Conservation (phyloP, 2,113 vertebrate genomes). For the Grallaria varia region DNA sequence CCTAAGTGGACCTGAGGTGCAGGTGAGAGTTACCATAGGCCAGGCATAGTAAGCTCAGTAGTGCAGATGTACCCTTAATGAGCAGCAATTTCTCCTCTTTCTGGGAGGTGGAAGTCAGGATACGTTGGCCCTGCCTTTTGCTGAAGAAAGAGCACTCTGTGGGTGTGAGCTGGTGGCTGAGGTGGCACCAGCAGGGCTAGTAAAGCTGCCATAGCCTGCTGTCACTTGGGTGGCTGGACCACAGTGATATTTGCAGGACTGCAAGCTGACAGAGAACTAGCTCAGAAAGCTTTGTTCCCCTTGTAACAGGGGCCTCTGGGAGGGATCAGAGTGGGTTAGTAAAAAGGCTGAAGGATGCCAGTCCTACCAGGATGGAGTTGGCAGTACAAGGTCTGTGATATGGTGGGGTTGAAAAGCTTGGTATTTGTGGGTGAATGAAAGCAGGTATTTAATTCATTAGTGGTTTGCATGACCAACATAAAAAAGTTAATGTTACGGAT, state of each 20-base stretch:
- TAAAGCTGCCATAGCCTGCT: not conserved
- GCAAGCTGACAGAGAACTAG: not conserved
- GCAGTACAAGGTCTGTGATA: not conserved
- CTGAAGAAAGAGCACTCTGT: not conserved
- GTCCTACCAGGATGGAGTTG: not conserved
- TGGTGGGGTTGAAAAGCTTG: not conserved
- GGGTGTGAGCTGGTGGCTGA: not conserved
- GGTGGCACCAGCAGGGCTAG: not conserved
- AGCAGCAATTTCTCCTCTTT: not conserved
- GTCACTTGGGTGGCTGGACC: not conserved
- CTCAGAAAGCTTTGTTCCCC: not conserved
- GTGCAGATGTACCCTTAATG: not conserved
- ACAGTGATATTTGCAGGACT: not conserved
- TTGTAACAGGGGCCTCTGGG: not conserved
- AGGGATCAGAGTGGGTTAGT: not conserved
- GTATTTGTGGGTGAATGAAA: not conserved
- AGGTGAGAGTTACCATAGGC: not conserved
- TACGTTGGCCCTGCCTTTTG: not conserved
- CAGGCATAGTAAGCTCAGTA: not conserved
- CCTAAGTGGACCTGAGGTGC: not conserved
- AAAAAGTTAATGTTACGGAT: not conserved
- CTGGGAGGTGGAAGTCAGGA: not conserved
- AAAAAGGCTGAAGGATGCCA: not conserved
- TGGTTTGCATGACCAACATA: not conserved
- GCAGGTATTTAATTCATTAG: not conserved